These are phyloP conservation scores for Protobothrops flavoviridis DNA, from an alignment of 2,113 vertebrate species.

Conservation along the genomic window DNA sequence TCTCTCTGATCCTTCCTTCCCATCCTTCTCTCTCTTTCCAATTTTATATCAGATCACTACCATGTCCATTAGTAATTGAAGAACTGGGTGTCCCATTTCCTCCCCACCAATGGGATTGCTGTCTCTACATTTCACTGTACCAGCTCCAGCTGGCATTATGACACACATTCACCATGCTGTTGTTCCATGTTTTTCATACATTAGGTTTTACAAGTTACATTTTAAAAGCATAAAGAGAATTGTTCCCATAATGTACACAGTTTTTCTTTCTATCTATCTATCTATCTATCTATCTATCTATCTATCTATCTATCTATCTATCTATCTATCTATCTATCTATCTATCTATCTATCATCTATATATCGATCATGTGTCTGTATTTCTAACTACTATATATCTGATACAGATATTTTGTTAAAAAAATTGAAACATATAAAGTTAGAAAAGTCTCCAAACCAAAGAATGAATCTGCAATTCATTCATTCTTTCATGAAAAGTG, in stretches of 20 bases:
- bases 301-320: too few relatives aligned
- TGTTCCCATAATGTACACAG: background rate
- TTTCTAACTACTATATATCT: background rate
- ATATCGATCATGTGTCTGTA: background rate
- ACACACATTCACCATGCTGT: background rate
- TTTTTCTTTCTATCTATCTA: too few relatives aligned
- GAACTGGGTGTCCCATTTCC: background rate
- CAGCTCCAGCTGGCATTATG: background rate
- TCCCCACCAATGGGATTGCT: background rate
- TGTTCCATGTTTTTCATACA: background rate
- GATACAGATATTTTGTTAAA: background rate
- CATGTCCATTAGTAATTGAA: background rate
- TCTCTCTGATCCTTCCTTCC: background rate
- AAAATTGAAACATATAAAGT: background rate
- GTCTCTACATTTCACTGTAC: background rate
- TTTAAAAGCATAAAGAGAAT: background rate
- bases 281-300: too few relatives aligned
- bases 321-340: too few relatives aligned
- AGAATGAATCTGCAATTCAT: background rate
- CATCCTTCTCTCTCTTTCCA: background rate
- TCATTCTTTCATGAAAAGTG: background rate
- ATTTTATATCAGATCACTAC: background rate
- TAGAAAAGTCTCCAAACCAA: background rate
- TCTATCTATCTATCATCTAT: too few relatives aligned
- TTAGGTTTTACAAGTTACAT: background rate